Evolutionary conservation across 2,113 vertebrate species (phyloP), one percentile per base, ranked within the genome.

Genomic region (Pionites leucogaster): DNA sequence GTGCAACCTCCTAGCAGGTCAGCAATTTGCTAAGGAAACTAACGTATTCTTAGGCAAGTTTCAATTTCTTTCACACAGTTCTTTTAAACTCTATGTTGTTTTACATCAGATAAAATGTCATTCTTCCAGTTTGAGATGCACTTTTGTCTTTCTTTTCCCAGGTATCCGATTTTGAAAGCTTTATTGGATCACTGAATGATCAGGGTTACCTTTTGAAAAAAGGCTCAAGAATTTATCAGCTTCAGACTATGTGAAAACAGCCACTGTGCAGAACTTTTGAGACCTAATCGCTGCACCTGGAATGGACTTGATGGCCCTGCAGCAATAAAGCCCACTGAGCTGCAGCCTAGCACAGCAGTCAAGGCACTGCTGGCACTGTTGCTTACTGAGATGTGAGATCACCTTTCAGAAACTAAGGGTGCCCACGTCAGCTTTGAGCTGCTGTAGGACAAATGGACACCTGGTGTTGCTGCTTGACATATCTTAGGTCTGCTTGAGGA

Each of bases 141-240:
- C 15, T 77, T 92, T 44, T 67, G 9, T 53, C 53, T 86, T 39
- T 95, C 18, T 94, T 81, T 65, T 91, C 92, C 27, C 91, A 99
- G 99, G 98, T 99, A 42, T 60, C 98, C 65, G 99, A 99, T 94
- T 99, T 99, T 83, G 99, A 99, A 97, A 98, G 98, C 82, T 99
- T 99, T 80, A 97, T 99, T 94, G 98, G 98, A 84, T 99, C 99
- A 59, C 96, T 99, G 44, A 99, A 99, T 88, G 99, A 99, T 88
- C 99, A 99, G 82, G 99, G 99, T 42, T 99, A 99, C 75, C 98
- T 99, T 76, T 93, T 99, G 96, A 99, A 99, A 96, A 99, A 99
- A 97, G 99, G 99, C 31, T 86, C 98, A 57, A 98, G 98, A 88
- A 79, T 99, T 53, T 99, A 99, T 91, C 99, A 99, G 94, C 98